Base-by-base conservation (phyloP, 1,140 invertebrate species). In the Diprion similis region DNA sequence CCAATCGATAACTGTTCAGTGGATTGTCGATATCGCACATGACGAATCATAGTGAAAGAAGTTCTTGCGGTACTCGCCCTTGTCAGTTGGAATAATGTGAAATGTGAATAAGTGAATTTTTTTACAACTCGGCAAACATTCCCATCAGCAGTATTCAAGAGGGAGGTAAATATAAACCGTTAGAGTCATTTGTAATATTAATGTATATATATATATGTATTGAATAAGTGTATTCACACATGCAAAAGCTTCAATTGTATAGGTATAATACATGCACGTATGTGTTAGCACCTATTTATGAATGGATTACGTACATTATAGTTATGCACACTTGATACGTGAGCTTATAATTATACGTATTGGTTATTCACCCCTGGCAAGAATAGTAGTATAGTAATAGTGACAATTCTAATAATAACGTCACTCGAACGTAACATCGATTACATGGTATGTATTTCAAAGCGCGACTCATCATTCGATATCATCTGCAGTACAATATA, bases 131-230 rank as follows among this genome's bases (percentile, higher is more conserved):
- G 2, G 24, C 24, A 37, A 59, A 59, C 51, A 59, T 59, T 59
- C 51, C 51, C 51, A n/a, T n/a, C n/a, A 13, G n/a, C 11, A 59
- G n/a, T 13, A 15, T 59, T 59, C 9, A 59, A 59, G 51, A 59
- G 51, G 51, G 9, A 59, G 51, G 51, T 59, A 59, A 59, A 59
- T 59, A 59, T 59, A 59, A 59, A 59, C 9, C 51, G 51, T 59
- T 59, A 59, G 2, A 59, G 2, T 59, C 4, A 59, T 8, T 59
- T 59, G 51, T 17, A 59, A 59, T 0, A 9, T 59, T 3, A 8
- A 59, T 59, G 9, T 59, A 59, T 9, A 59, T 59, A 37, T 59
- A 59, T 59, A 59, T 59, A 59, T 59, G 9, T 13, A 59, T 15
- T 8, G n/a, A 15, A 59, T 59, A 59, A 13, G 11, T 17, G 9